Base-by-base conservation (phyloP, 2,797 vertebrate genomes). In the Syndactyla subalaris region DNA sequence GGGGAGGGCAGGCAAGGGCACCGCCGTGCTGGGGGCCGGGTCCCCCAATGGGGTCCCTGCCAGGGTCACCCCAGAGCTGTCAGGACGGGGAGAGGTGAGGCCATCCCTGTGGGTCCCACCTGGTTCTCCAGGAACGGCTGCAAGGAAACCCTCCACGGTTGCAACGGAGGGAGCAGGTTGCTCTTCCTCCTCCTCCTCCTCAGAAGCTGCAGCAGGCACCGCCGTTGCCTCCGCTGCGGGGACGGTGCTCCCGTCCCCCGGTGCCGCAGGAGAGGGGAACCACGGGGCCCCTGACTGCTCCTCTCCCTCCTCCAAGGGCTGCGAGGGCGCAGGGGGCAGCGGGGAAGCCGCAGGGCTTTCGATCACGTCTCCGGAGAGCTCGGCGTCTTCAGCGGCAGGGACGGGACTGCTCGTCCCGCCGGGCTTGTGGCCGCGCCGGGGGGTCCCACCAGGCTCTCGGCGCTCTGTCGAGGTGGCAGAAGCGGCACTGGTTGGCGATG, bases 1-100 rank as follows among this genome's bases (percentile, higher is more conserved):
- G 89, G 98, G 98, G 78, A 98, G 98, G 57, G 92, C 86, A 3
- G 97, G 97, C 88, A 96, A 93, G 71, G 95, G 94, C 95, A 68
- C 70, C 49, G 94, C 84, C 5, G 97, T 93, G 29, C 91, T 90
- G 51, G 91, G 55, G 43, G 26, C 5, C 1, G 27, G 26, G 1
- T 54, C 80, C 34, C 89, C 84, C 26, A 66, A 3, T 1, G 95
- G 86, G 21, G 84, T 97, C 88, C 97, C 97, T 13, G 61, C 24
- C 10, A 30, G 89, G 38, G 72, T 65, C 96, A 85, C 73, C 66
- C 95, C 93, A 7, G 83, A 92, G 94, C 94, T 62, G 46, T 89
- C 95, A 12, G 86, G 62, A 4, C 8, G 85, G 77, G 96, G 88
- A 70, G 81, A 76, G 54, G 92, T 45, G 86, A 92, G 54, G 54